Evolutionary conservation across 1,140 invertebrate genomes (phyloP).

Genomic region (Drosophila trapezifrons): DNA sequence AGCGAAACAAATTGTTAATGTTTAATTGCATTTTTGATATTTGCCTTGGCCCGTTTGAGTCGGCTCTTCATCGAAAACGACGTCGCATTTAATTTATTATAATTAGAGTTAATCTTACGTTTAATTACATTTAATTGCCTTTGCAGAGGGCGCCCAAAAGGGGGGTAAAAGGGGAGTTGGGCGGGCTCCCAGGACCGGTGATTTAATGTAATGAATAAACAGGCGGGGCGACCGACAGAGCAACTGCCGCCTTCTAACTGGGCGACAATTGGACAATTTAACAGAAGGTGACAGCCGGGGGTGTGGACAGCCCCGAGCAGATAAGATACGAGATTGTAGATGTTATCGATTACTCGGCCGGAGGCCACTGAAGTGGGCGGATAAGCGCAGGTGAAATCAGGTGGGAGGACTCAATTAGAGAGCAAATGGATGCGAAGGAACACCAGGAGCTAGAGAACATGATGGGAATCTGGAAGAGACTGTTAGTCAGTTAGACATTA

Average conservation of each 20-base stretch:
- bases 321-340: slow-evolving; percentile 30
- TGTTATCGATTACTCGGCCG: slow-evolving; percentile 39
- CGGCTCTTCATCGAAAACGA: slow-evolving; percentile 36
- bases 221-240: slow-evolving; percentile 21
- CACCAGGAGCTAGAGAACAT: not conserved
- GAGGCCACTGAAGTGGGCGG: slow-evolving; percentile 14
- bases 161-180: not conserved
- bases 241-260: slow-evolving; percentile 20
- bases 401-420: slow-evolving; percentile 33
- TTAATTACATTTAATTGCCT: slow-evolving; percentile 79
- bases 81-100: slow-evolving; percentile 75
- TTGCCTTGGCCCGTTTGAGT: slow-evolving; percentile 42
- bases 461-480: not conserved
- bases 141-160: slow-evolving; percentile 12
- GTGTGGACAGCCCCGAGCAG: slow-evolving; percentile 33
- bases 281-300: slow-evolving; percentile 27
- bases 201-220: slow-evolving; percentile 72
- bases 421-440: slow-evolving; percentile 7
- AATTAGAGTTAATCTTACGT: slow-evolving; percentile 78
- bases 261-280: slow-evolving; percentile 52
- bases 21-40: slow-evolving; percentile 76
- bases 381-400: slow-evolving; percentile 17
- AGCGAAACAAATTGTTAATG: slow-evolving; percentile 55
- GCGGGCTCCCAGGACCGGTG: slow-evolving; percentile 16
- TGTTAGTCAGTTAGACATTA: too few species aligned